A percentile compares a stretch with the other conserved stretches of the same genome.
These are phyloP conservation scores for Ceuthmochares aereus DNA, from an alignment of 2,113 vertebrate genomes.

Conservation along the genomic window DNA sequence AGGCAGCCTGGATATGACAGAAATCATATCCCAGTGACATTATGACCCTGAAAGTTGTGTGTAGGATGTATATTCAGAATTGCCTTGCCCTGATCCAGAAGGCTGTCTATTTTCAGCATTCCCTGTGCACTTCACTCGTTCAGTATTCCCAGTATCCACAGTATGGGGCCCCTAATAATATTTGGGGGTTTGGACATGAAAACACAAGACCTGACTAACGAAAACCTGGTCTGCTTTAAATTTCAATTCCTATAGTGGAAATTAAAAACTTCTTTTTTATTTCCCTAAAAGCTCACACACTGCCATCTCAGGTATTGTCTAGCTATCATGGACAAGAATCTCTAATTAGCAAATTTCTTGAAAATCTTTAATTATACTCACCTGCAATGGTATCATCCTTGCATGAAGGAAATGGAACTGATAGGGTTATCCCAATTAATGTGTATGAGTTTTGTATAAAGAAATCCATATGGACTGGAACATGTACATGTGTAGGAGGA, in stretches of 20 bases:
- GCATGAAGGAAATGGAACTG: not conserved
- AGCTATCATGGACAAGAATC: not conserved
- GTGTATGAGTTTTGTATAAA: not conserved
- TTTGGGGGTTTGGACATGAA: not conserved
- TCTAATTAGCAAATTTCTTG: not conserved
- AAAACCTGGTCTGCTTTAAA: not conserved
- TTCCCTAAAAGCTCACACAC: not conserved
- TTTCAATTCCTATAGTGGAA: not conserved
- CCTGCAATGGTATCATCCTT: not conserved
- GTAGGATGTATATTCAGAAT: not conserved
- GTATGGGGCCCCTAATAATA: not conserved
- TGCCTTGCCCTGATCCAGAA: not conserved
- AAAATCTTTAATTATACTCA: not conserved
- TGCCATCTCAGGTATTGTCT: not conserved
- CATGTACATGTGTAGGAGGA: constrained; percentile 5
- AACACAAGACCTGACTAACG: not conserved
- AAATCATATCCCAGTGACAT: not conserved
- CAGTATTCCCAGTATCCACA: not conserved
- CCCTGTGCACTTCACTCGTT: rapidly evolving
- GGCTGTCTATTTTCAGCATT: not conserved
- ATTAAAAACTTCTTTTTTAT: not conserved
- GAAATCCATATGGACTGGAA: constrained; percentile 54
- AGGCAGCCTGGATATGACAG: not conserved
- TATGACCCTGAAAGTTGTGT: not conserved
- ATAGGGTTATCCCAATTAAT: constrained; percentile 10